These are phyloP conservation scores for Drosophila yakuba DNA, from an alignment of 1,140 invertebrate species.

Conservation along the genomic window DNA sequence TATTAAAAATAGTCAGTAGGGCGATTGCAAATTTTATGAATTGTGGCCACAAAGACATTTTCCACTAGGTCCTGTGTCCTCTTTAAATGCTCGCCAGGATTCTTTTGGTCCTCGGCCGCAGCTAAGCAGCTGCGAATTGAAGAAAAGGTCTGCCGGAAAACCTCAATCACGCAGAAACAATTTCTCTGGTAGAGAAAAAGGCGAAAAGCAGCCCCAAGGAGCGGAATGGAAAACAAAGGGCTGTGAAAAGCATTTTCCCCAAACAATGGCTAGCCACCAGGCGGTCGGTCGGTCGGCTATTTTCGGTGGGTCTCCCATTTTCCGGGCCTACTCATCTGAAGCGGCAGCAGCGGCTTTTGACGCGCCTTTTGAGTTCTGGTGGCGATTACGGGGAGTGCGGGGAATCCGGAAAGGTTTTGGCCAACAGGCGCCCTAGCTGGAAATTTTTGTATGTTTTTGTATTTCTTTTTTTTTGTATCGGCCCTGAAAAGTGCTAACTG, in stretches of 20 bases:
- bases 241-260: conserved; percentile 54
- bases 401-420: background rate
- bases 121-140: conserved; percentile 47
- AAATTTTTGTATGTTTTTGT: conserved; percentile 19
- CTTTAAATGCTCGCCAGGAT: conserved; percentile 30
- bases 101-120: conserved; percentile 16
- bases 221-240: conserved; percentile 52
- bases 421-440: background rate
- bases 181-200: conserved; percentile 56
- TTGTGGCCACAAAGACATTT: conserved; percentile 46
- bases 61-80: conserved; percentile 16
- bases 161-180: conserved; percentile 79
- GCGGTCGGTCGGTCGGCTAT: conserved; percentile 13
- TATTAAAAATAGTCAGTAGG: conserved; percentile 56
- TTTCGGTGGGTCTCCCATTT: conserved; percentile 8
- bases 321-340: conserved; percentile 38
- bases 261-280: conserved; percentile 49
- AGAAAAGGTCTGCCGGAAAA: conserved; percentile 70
- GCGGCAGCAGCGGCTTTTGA: conserved; percentile 36
- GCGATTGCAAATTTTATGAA: conserved; percentile 52
- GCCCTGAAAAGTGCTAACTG: conserved; percentile 49
- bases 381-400: background rate
- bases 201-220: conserved; percentile 26
- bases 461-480: conserved; percentile 29
- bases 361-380: conserved; percentile 28